Evolutionary conservation across 2,888 invertebrate species (phyloP).

Genomic region (Spialia ferax): DNA sequence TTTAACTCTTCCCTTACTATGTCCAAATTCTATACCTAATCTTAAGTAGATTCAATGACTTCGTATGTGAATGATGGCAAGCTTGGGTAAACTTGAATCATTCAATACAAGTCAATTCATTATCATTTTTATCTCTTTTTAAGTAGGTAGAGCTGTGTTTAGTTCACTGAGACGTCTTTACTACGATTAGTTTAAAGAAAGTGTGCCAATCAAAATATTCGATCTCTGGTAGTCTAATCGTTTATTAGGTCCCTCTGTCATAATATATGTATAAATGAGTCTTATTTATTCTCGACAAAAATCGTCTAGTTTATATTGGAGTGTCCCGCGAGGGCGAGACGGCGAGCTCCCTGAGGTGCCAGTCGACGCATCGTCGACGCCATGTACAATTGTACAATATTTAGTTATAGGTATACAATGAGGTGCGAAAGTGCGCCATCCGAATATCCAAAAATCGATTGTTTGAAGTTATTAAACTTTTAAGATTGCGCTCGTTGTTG

Average conservation of each 20-base stretch:
- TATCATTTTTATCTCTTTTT: slow-evolving; percentile 16
- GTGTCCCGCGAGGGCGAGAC: not conserved
- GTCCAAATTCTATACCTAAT: slow-evolving; percentile 21
- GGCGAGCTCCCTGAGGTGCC: slow-evolving; percentile 3
- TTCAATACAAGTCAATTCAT: not conserved
- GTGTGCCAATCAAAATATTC: not conserved
- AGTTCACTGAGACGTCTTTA: slow-evolving; percentile 11
- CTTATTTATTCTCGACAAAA: not conserved
- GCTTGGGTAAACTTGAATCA: not conserved
- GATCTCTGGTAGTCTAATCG: not conserved
- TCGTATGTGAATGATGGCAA: not conserved
- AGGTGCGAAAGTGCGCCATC: slow-evolving; percentile 17
- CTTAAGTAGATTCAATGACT: slow-evolving; percentile 12
- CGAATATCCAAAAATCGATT: slow-evolving; percentile 1
- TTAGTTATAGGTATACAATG: slow-evolving; percentile 18
- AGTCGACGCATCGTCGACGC: slow-evolving; percentile 13
- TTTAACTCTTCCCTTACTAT: slow-evolving; percentile 28
- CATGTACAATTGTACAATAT: slow-evolving; percentile 19
- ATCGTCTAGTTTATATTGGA: slow-evolving; percentile 1
- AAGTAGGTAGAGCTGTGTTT: slow-evolving; percentile 17
- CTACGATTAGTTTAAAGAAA: slow-evolving; percentile 6
- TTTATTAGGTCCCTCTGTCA: not conserved
- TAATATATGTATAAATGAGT: no score
- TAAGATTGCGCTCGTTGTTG: slow-evolving; percentile 17
- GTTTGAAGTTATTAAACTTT: slow-evolving; percentile 8